Base-by-base conservation (phyloP, 2,888 invertebrate genomes). In the Hirudinaria manillensis region DNA sequence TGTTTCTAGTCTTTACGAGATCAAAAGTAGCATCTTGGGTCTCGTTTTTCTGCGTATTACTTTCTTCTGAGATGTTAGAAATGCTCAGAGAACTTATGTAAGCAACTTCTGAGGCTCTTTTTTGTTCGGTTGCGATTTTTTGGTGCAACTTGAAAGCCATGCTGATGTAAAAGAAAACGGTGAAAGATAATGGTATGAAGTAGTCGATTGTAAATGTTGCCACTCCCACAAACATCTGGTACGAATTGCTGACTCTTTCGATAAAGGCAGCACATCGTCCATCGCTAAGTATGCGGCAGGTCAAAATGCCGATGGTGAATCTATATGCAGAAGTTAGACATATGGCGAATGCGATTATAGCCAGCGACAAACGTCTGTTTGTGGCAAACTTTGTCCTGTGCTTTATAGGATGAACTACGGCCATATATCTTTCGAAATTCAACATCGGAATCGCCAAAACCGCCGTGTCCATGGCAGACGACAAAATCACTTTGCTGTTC, bases 391-490 rank as follows among this genome's bases (percentile, higher is more conserved):
- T 38, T 38, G 38, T 38, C 10, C 38, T 38, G 10, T 38, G 38
- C 4, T 6, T 6, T 6, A 38, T 38, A 6, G 38, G 38, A 38
- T 38, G 38, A 38, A 38, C 38, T 6, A 38, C 38, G 4, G 76
- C 76, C 29, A 78, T 27, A 70, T 76, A 79, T 3, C 79, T 45
- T 29, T 79, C 79, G 2, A 77, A 36, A 0, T 78, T 79, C 61
- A 79, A 29, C 16, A 70, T 72, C 34, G 77, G 56, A 27, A 79
- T 74, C 34, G 65, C 72, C 76, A 78, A 78, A 34, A 77, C 77
- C 1, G 79, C 78, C 7, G 75, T 70, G 55, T 76, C 55, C n/a
- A 79, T 72, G 34, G 76, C 45, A 0, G 75, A 73, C 77, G 78
- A 79, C 13, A 79, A 67, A 24, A 76, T 76, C 27, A 77, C 16